Evolutionary conservation across 2,113 vertebrate genomes (phyloP).

Genomic region (Antigone vipio): DNA sequence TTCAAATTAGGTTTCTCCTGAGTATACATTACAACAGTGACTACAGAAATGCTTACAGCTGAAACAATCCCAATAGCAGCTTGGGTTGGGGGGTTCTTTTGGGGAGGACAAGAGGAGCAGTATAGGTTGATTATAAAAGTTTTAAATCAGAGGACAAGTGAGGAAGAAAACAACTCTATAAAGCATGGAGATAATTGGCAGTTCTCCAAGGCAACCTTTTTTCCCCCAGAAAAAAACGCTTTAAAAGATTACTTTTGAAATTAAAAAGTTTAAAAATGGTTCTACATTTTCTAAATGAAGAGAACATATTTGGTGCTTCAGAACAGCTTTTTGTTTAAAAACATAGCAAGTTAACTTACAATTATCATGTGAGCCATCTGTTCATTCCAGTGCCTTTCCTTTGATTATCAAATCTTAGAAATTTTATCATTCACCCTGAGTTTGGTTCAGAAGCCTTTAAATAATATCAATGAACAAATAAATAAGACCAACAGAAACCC

Average conservation of each 20-base stretch:
- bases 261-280: neutral
- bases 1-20: neutral
- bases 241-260: neutral
- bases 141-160: neutral
- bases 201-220: neutral
- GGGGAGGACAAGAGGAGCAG: neutral
- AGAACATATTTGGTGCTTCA: neutral
- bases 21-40: neutral
- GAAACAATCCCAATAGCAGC: neutral
- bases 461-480: too few relatives aligned
- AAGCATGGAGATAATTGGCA: neutral
- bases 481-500: neutral
- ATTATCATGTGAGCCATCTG: neutral
- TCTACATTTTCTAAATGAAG: neutral
- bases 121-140: neutral
- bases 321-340: neutral
- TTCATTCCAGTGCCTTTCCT: neutral
- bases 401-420: neutral
- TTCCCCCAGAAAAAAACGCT: neutral
- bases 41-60: neutral
- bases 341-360: neutral
- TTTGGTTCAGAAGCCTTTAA: neutral
- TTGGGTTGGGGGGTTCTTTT: neutral
- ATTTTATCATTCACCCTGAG: neutral
- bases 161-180: neutral